A percentile compares a stretch with the other conserved stretches of the same genome.
These are phyloP conservation scores for Agrotis clavis DNA, from an alignment of 2,888 invertebrate genomes.

Conservation along the genomic window DNA sequence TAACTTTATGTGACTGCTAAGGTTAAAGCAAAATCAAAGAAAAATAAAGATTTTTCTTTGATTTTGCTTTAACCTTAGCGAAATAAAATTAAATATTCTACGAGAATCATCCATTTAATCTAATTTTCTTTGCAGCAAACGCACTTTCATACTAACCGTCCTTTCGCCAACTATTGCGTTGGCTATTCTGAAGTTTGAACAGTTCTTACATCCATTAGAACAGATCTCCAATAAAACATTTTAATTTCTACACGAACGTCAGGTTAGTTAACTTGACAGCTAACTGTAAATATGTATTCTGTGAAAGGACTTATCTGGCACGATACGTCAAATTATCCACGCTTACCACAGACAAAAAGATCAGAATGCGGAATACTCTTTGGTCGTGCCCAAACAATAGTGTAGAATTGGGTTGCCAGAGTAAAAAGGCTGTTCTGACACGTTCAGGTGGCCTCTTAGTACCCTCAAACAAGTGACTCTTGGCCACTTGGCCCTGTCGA, in stretches of 20 bases:
- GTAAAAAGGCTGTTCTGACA: constrained; percentile 76
- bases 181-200: too few relatives aligned
- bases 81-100: neutral
- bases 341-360: constrained; percentile 47
- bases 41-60: too few relatives aligned
- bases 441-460: constrained; percentile 77
- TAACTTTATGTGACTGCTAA: too few relatives aligned
- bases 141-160: too few relatives aligned
- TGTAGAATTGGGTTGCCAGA: constrained; percentile 72
- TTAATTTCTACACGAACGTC: too few relatives aligned
- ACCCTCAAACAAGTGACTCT: constrained; percentile 68
- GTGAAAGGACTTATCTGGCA: neutral
- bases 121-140: neutral
- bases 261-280: too few relatives aligned
- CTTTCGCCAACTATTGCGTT: too few relatives aligned
- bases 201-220: too few relatives aligned
- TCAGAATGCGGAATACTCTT: constrained; percentile 61
- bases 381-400: constrained; percentile 75
- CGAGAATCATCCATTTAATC: neutral
- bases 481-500: constrained; percentile 71
- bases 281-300: too few relatives aligned
- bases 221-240: too few relatives aligned
- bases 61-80: too few relatives aligned
- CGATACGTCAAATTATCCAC: constrained; percentile 5
- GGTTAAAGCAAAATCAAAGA: neutral